A percentile compares a stretch with the other conserved stretches of the same genome.
Conservation (phyloP, 2,888 invertebrate genomes). For the Pristionchus japonicus region DNA sequence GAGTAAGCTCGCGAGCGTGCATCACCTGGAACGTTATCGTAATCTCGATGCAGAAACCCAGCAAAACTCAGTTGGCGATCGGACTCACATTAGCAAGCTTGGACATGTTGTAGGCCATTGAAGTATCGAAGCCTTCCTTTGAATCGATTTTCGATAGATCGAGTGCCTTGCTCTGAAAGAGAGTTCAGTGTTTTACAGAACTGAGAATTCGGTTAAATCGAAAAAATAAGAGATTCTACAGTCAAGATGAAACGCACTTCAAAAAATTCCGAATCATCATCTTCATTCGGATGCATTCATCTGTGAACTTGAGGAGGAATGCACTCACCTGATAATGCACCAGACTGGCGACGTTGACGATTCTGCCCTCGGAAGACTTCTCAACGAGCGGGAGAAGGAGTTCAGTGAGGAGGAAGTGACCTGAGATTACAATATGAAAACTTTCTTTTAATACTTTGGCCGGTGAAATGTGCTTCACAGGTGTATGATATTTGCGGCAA, state of each 20-base stretch:
- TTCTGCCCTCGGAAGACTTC: conserved; percentile 79
- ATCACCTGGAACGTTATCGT: neutral
- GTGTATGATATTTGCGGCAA: neutral
- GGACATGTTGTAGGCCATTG: conserved; percentile 68
- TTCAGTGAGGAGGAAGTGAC: conserved; percentile 80
- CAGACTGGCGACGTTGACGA: conserved; percentile 85
- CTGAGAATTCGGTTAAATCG: neutral
- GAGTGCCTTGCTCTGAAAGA: conserved; percentile 56
- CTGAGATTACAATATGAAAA: conserved; percentile 50
- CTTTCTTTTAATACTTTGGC: neutral
- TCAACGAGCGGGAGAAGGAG: conserved; percentile 85
- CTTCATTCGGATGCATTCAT: too few relatives aligned
- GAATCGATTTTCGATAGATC: conserved; percentile 61
- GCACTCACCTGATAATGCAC: neutral
- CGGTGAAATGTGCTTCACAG: neutral
- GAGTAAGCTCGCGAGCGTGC: neutral
- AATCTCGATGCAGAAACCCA: conserved; percentile 48
- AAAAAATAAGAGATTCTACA: neutral
- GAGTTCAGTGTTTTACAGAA: too few relatives aligned
- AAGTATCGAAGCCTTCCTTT: conserved; percentile 60
- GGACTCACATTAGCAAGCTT: conserved; percentile 73
- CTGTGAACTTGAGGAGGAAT: too few relatives aligned
- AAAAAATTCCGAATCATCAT: too few relatives aligned
- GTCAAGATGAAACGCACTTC: too few relatives aligned
- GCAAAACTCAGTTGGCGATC: too few relatives aligned